Evolutionary conservation across 2,888 invertebrate genomes (phyloP).

Genomic region (Drosophila gaucha): DNA sequence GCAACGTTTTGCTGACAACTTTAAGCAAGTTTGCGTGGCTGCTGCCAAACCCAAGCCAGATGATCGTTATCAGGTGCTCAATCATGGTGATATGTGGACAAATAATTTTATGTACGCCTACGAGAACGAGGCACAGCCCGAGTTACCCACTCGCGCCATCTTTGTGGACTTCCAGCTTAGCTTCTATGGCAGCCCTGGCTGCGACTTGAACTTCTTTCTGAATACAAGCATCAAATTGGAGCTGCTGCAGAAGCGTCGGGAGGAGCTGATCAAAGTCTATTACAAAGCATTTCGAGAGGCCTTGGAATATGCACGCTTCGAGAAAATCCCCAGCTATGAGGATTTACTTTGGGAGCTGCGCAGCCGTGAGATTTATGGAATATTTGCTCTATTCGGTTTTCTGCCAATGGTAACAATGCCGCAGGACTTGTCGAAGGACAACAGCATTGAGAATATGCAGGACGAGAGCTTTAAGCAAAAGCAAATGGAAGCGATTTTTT

Average conservation of each 20-base stretch:
- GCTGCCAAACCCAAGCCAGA: slow-evolving; percentile 55
- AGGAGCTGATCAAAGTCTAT: slow-evolving; percentile 72
- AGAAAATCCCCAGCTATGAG: slow-evolving; percentile 70
- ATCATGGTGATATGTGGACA: slow-evolving; percentile 86
- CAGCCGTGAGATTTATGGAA: slow-evolving; percentile 76
- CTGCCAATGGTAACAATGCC: slow-evolving; percentile 77
- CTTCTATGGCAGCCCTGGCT: slow-evolving; percentile 76
- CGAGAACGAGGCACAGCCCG: slow-evolving; percentile 51
- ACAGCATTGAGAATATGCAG: slow-evolving; percentile 68
- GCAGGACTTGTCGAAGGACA: slow-evolving; percentile 67
- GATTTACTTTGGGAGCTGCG: slow-evolving; percentile 75
- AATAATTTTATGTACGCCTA: slow-evolving; percentile 86
- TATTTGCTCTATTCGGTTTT: slow-evolving; percentile 76
- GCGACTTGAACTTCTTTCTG: slow-evolving; percentile 82
- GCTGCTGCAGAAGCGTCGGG: slow-evolving; percentile 58
- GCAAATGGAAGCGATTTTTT: slow-evolving; percentile 66
- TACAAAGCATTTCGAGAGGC: slow-evolving; percentile 62
- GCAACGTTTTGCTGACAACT: slow-evolving; percentile 56
- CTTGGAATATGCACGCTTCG: slow-evolving; percentile 68
- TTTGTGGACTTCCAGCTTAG: slow-evolving; percentile 82
- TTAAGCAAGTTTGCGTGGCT: slow-evolving; percentile 48
- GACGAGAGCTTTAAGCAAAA: slow-evolving; percentile 55
- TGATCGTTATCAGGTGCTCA: slow-evolving; percentile 83
- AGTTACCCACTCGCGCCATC: slow-evolving; percentile 72
- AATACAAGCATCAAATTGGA: slow-evolving; percentile 72